Conservation (phyloP, 2,888 invertebrate genomes). For the Pediacus dermestoides region DNA sequence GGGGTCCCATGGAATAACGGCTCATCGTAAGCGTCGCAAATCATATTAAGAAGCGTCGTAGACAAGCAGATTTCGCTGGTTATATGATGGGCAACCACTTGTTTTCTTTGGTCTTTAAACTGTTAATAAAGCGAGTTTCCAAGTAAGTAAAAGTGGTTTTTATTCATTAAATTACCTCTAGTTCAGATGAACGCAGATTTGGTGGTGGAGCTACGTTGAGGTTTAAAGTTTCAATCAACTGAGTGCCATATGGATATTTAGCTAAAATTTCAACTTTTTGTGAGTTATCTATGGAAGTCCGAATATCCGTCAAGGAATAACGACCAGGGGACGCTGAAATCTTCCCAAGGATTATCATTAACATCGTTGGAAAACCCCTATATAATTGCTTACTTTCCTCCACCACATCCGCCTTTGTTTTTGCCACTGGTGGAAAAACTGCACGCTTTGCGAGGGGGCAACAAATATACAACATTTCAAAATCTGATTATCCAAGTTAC, state of each 20-base stretch:
- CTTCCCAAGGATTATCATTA: slow-evolving; percentile 43
- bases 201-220: slow-evolving; percentile 36
- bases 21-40: slow-evolving; percentile 59
- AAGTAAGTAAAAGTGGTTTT: no score
- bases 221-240: slow-evolving; percentile 62
- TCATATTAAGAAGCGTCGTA: slow-evolving; percentile 53
- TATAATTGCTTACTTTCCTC: slow-evolving; percentile 57
- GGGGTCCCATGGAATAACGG: slow-evolving; percentile 48
- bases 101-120: slow-evolving; percentile 46
- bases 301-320: slow-evolving; percentile 61
- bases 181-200: slow-evolving; percentile 27
- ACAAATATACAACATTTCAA: slow-evolving; percentile 51
- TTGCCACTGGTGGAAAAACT: slow-evolving; percentile 72
- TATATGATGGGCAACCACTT: slow-evolving; percentile 44
- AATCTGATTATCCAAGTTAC: slow-evolving; percentile 23
- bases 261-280: slow-evolving; percentile 61
- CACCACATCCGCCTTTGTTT: slow-evolving; percentile 80
- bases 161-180: no score
- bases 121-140: slow-evolving; percentile 28
- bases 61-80: slow-evolving; percentile 54
- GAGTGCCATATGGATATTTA: slow-evolving; percentile 60
- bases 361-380: background rate
- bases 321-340: slow-evolving; percentile 70
- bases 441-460: slow-evolving; percentile 54
- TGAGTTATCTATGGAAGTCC: slow-evolving; percentile 47